These are phyloP conservation scores for Thamnaconus septentrionalis DNA, from an alignment of 2,113 vertebrate genomes.

Conservation along the genomic window DNA sequence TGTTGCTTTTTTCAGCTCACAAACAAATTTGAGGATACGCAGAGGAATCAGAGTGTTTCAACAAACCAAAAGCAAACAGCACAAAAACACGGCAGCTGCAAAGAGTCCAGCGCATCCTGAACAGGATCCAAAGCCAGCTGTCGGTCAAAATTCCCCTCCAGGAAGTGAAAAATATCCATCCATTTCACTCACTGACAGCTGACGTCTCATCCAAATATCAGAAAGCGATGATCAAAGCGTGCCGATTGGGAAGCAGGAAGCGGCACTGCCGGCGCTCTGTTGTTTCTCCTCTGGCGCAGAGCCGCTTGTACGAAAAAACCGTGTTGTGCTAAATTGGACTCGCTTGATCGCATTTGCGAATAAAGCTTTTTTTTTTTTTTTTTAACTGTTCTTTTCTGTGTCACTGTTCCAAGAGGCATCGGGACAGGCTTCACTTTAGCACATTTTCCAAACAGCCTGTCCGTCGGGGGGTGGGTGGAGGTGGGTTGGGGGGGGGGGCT, in stretches of 20 bases:
- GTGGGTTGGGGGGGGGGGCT: neutral
- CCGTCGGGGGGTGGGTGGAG: conserved; percentile 44
- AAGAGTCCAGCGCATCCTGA: conserved; percentile 35
- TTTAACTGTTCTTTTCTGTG: conserved; percentile 35
- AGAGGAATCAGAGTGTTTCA: conserved; percentile 11
- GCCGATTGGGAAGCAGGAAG: conserved; percentile 8
- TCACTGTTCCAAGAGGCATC: conserved; percentile 42
- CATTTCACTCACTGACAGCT: conserved; percentile 17
- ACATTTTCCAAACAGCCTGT: conserved; percentile 69
- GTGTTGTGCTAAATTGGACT: too few relatives aligned
- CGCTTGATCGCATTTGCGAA: neutral
- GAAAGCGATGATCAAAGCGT: conserved; percentile 15
- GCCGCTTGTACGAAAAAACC: conserved; percentile 14
- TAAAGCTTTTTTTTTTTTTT: conserved; percentile 14
- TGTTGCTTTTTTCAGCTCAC: neutral
- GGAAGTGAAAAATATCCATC: conserved; percentile 25
- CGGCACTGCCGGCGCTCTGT: neutral
- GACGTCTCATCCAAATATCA: conserved; percentile 35
- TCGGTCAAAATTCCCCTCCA: conserved; percentile 42
- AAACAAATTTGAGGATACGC: neutral
- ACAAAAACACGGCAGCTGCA: conserved; percentile 39
- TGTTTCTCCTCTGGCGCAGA: neutral
- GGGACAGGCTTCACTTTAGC: conserved; percentile 59
- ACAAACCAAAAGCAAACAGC: conserved; percentile 7
- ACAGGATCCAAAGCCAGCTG: conserved; percentile 42